Evolutionary conservation across 2,113 vertebrate species (phyloP), one percentile per base, ranked within the genome.

Genomic region (Paralichthys olivaceus): DNA sequence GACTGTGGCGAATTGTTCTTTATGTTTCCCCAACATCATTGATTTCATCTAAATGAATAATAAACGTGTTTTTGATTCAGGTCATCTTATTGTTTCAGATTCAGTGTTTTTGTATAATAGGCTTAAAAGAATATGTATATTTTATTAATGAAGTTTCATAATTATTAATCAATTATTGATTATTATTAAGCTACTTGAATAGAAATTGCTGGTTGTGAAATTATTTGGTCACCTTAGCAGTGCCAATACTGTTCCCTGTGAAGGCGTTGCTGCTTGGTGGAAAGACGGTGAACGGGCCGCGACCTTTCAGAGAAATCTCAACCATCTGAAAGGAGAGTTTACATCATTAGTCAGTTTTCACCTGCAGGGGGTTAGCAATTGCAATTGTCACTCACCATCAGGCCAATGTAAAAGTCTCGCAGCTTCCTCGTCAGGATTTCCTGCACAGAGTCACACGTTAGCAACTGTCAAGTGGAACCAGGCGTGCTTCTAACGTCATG

Each of bases 261-360:
- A 95, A 91, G 14, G 93, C 23, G 0, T 86, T 7, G 0, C 59
- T 69, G 0, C 0, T 92, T 2, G 97, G 97, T 1, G 61, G 91
- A 2, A 99, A 97, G 7, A 98, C 85, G 0, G 97, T 99, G 92
- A 96, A 98, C 0, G 97, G 96, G 0, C 97, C 98, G 0, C 92
- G 77, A 0, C 93, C 91, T 1, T 63, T 14, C 29, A 98, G 55
- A 17, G 57, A 85, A 13, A 96, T n/a, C 0, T 75, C 72, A 7
- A 75, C 51, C 0, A 75, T 47, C 97, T 99, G 91, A 19, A 80
- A 85, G n/a, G 4, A 40, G 12, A 81, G 65, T 12, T 57, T 7
- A 49, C 15, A 19, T 23, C 22, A 4, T 69, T 19, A 8, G 17
- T 0, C 1, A 5, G 13, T 4, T 49, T 19, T 11, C 0, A 15